Evolutionary conservation across 2,797 vertebrate species (phyloP).

Genomic region (Chaenodraco wilsoni): DNA sequence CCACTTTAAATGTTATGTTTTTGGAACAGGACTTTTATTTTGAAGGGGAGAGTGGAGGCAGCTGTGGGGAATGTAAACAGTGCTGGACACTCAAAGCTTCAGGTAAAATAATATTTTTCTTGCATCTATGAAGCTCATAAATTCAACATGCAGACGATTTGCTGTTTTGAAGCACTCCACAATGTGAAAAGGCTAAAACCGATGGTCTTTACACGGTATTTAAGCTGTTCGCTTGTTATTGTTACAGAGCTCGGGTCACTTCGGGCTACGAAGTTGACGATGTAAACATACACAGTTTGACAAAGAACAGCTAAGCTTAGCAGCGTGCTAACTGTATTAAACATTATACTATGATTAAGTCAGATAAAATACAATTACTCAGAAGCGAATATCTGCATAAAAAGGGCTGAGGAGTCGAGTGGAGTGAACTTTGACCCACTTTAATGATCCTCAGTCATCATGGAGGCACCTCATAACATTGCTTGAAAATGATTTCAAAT

Average conservation of each 20-base stretch:
- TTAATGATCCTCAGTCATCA: background rate
- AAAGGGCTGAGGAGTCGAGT: background rate
- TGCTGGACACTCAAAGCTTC: background rate
- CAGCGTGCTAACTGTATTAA: rapidly evolving
- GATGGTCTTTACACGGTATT: rapidly evolving
- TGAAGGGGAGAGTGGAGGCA: constrained; percentile 34
- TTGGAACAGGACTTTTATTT: constrained; percentile 53
- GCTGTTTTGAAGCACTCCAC: too few species aligned
- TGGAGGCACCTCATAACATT: background rate
- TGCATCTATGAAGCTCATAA: rapidly evolving
- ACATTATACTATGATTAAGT: background rate
- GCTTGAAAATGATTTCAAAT: background rate
- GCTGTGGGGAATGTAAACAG: constrained; percentile 5
- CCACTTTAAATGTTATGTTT: background rate
- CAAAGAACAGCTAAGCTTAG: rapidly evolving
- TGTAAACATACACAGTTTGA: background rate
- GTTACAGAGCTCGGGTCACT: background rate
- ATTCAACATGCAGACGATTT: rapidly evolving
- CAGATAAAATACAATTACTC: rapidly evolving
- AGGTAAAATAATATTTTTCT: constrained; percentile 13
- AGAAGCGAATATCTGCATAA: background rate
- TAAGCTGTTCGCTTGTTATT: background rate
- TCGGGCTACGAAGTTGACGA: background rate
- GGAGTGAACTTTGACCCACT: constrained; percentile 63
- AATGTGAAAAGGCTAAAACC: rapidly evolving